Base-by-base conservation (phyloP, 1,140 invertebrate genomes). In the Neoseiulus cucumeris region DNA sequence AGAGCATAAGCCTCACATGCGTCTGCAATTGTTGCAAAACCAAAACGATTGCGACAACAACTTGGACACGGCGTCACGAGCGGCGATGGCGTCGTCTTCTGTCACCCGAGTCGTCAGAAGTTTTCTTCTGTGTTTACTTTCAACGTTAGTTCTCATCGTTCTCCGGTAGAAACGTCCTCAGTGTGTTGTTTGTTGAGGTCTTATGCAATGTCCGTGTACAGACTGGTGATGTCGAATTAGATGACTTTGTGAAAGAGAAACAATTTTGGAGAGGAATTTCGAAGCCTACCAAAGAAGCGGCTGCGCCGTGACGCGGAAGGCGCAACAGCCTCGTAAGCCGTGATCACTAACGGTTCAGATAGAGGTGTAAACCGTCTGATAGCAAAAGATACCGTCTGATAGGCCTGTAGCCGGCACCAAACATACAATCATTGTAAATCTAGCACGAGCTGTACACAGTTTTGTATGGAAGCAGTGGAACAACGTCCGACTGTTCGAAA, bases 201-300 rank as follows among this genome's bases (percentile, higher is more conserved):
- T 29, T 59, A 59, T 59, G 51, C 51, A 59, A 59, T 59, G 51
- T 59, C 51, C 51, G 51, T 59, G 51, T 59, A 59, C 51, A 59
- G 51, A 20, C 12, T 44, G 12, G n/a, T 14, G 12, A 47, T 6
- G 18, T 14, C 4, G 18, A 47, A 47, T 47, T 59, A n/a, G 12
- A 25, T 20, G 45, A 47, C 18, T 7, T 14, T 7, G 45, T n/a
- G 45, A 47, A 18, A 14, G 45, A 47, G 45, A 25, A 47, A 47
- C 18, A 44, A 44, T 44, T 44, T 14, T 44, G n/a, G 45, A 59
- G 33, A 25, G 25, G 51, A 59, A 47, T 39, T 39, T 9, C 33
- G 33, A 9, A 39, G 4, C 9, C 4, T 6, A 39, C 33, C 4
- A 39, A 6, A 4, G 33, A 39, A 4, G 33, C 4, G 33, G 33